Percentiles rank a stretch among this genome's conserved stretches.
phyloP scores from a whole-genome alignment of 2,113 vertebrate genomes.

The Columba janthina region DNA sequence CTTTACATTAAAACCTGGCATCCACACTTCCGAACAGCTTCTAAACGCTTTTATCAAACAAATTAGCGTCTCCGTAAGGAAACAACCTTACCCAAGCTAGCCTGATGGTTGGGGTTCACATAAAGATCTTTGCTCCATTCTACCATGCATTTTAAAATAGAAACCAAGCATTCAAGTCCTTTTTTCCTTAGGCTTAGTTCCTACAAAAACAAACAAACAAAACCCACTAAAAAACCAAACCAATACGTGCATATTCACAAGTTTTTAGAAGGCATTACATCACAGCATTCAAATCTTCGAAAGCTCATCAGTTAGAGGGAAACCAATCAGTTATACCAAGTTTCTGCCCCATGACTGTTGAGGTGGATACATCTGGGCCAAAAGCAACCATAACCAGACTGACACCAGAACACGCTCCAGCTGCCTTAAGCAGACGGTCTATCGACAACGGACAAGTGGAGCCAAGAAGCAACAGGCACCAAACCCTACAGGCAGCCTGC shows the following conservation, averaged over 20 bases:
- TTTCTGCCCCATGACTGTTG: neutral
- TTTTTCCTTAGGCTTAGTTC: slow-evolving; percentile 97
- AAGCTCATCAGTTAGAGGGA: neutral
- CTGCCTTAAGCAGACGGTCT: neutral
- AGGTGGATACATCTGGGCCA: neutral
- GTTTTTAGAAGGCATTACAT: neutral
- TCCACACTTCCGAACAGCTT: neutral
- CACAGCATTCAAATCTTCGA: neutral
- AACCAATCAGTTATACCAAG: neutral
- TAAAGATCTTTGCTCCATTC: slow-evolving; percentile 99
- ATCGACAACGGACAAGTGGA: neutral
- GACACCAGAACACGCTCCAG: neutral
- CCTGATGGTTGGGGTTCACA: slow-evolving; percentile 94
- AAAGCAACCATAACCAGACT: neutral
- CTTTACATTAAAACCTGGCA: neutral
- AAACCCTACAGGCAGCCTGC: neutral
- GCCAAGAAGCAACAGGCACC: neutral
- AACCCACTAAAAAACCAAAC: neutral
- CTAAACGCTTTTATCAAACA: neutral
- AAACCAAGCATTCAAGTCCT: slow-evolving; percentile 95
- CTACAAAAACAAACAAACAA: slow-evolving; percentile 63
- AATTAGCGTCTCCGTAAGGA: neutral
- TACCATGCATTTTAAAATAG: slow-evolving; percentile 98
- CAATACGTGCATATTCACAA: neutral
- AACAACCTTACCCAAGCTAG: slow-evolving; percentile 86